Conservation (phyloP, 2,113 vertebrate genomes). For the Phaethon lepturus region DNA sequence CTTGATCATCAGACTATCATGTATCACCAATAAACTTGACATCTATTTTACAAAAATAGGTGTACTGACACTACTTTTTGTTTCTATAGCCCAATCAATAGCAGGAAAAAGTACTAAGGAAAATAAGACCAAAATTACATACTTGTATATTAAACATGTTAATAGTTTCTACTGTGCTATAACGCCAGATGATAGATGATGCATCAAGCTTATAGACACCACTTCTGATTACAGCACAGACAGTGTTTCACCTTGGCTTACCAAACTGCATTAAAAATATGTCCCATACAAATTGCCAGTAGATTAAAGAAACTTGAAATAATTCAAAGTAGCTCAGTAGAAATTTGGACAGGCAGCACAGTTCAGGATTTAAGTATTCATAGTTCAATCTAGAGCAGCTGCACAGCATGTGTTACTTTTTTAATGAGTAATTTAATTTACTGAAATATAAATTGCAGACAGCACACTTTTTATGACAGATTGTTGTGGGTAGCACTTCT, state of each 20-base stretch:
- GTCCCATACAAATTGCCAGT: neutral
- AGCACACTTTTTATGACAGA: neutral
- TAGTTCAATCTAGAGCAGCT: neutral
- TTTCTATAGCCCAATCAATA: neutral
- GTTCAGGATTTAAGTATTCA: neutral
- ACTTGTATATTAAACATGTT: neutral
- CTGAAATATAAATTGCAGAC: neutral
- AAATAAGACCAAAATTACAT: neutral
- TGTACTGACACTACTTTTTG: neutral
- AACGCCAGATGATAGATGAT: neutral
- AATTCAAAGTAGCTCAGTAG: neutral
- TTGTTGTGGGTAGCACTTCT: slow-evolving; percentile 26
- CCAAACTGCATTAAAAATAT: neutral
- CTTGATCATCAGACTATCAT: neutral
- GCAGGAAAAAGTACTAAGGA: neutral
- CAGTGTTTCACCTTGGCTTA: neutral
- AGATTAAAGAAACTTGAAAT: neutral
- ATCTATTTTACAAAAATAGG: neutral
- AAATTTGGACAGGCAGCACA: neutral
- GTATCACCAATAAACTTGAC: neutral
- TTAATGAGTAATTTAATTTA: neutral
- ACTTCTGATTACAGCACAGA: neutral
- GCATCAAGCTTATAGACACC: neutral
- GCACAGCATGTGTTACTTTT: neutral
- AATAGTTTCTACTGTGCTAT: neutral